Evolutionary conservation across 2,888 invertebrate genomes (phyloP).

Genomic region (Drosophila setosimentum): DNA sequence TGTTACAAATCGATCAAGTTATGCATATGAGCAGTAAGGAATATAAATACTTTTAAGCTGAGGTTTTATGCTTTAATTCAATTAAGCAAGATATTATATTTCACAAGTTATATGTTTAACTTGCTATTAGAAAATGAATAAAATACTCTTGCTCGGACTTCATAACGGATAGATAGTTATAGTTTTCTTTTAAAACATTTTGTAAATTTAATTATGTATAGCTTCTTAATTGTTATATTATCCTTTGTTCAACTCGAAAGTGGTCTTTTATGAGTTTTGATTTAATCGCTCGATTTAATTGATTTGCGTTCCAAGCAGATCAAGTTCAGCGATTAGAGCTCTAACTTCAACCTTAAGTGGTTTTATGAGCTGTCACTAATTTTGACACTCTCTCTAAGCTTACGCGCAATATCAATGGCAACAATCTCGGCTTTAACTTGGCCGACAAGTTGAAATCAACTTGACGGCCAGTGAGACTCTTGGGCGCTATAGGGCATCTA

Average conservation of each 20-base stretch:
- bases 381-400: slow-evolving; percentile 44
- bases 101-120: background rate
- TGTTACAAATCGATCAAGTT: background rate
- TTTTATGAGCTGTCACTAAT: slow-evolving; percentile 40
- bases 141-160: background rate
- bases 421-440: slow-evolving; percentile 30
- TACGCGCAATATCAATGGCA: slow-evolving; percentile 3
- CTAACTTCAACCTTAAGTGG: slow-evolving; percentile 23
- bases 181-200: background rate
- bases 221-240: background rate
- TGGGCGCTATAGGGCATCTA: slow-evolving; percentile 26
- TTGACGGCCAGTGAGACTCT: slow-evolving; percentile 32
- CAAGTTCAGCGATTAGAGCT: slow-evolving; percentile 41
- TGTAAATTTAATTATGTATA: background rate
- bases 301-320: slow-evolving; percentile 45
- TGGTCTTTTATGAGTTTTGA: background rate
- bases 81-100: background rate
- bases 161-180: background rate
- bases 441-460: slow-evolving; percentile 42
- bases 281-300: slow-evolving; percentile 31
- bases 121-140: background rate
- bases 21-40: background rate
- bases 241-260: background rate
- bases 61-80: background rate
- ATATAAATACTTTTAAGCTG: background rate